phyloP scores from a whole-genome alignment of 2,888 invertebrate species.

The Tetanocera ferruginea region DNA sequence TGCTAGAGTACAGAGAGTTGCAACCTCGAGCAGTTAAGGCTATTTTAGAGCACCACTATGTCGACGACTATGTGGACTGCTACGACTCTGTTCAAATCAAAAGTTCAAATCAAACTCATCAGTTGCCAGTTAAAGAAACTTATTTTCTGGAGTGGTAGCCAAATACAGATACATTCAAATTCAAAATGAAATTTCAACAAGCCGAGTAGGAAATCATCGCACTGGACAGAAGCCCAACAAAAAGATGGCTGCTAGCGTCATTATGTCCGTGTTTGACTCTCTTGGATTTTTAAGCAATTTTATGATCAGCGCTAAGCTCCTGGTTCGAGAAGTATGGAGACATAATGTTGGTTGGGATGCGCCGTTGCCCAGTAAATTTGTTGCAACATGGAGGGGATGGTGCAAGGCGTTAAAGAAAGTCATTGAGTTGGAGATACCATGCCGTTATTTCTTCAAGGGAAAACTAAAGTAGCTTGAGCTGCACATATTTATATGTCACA shows the following conservation, averaged over 20 bases:
- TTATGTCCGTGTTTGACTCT: background rate
- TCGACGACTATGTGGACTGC: conserved; percentile 43
- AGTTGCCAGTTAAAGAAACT: background rate
- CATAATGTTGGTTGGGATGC: background rate
- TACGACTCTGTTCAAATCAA: conserved; percentile 30
- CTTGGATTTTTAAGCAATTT: background rate
- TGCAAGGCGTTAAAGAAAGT: background rate
- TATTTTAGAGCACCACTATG: too few species aligned
- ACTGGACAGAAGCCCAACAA: conserved; percentile 2
- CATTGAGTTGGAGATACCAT: background rate
- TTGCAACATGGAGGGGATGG: background rate
- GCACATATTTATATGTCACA: conserved; percentile 12
- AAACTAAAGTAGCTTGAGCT: background rate
- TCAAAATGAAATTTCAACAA: background rate
- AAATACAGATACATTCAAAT: background rate
- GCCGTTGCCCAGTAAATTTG: background rate
- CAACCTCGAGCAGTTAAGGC: conserved; percentile 34
- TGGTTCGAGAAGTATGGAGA: background rate
- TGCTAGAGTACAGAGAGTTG: conserved; percentile 1
- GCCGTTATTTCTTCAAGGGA: background rate
- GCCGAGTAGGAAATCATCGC: background rate
- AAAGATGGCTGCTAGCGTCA: conserved; percentile 30
- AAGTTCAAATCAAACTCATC: conserved; percentile 20
- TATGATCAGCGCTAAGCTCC: background rate
- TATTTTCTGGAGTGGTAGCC: background rate